Evolutionary conservation across 2,797 vertebrate genomes (phyloP), one percentile per base, ranked within the genome.

Genomic region (Acestrorhynchus altus): DNA sequence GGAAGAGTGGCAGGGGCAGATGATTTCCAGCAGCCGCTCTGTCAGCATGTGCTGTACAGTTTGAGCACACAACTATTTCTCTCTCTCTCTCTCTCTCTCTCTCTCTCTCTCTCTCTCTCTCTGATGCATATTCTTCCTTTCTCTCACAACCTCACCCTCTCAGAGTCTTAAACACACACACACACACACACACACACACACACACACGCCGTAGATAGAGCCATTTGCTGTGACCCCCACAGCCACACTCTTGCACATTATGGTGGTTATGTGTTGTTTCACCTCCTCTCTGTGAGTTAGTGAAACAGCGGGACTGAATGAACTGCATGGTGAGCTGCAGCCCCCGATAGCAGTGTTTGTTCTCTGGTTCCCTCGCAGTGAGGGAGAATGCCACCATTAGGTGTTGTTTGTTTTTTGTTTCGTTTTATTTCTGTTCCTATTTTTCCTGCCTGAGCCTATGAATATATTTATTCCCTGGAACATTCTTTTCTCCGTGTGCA

Each of bases 1-100:
- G 68, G 86, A 40, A 73, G 92, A 94, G 86, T 93, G 93, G 92
- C 93, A 91, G 92, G 86, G 47, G 85, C 93, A 94, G 92, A 89
- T 94, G 93, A 91, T 89, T 89, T 88, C 89, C 90, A 91, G 88
- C 87, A 86, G 86, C 56, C 83, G 82, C 49, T 86, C 87, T 84
- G 80, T 81, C 69, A 66, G 80, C 85, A 87, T 59, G 35, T 60
- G 85, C 86, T 86, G 85, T 85, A 24, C 31, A 64, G 46, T 63
- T 86, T 68, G 76, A 76, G 67, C 54, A 68, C 46, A 70, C 60
- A 63, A 28, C 59, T 67, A 69, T 72, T 39, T 66, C 72, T 74
- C 42, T 51, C 60, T 75, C 72, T 57, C 76, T 74, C 52, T 56
- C 20, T 20, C 72, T 54, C 40, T 69, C 59, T 73, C 31, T 64